Percentiles rank a stretch among this genome's conserved stretches.
phyloP scores from a whole-genome alignment of 2,797 vertebrate genomes.

The Momotus momota region DNA sequence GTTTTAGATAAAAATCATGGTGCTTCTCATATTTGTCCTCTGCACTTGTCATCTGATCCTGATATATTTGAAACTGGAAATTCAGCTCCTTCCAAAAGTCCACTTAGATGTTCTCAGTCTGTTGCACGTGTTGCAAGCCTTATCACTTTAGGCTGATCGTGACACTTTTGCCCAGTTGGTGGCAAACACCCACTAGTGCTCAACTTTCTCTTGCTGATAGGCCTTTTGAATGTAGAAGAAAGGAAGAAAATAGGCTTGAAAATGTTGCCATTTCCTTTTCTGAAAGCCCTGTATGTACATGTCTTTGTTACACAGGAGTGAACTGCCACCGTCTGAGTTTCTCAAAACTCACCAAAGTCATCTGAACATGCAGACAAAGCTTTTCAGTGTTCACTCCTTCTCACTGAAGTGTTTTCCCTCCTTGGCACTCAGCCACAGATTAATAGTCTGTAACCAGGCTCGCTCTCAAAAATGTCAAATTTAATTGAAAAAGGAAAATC shows the following conservation, averaged over 20 bases:
- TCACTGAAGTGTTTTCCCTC: slow-evolving; percentile 23
- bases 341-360: slow-evolving; percentile 6
- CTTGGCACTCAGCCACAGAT: slow-evolving; percentile 41
- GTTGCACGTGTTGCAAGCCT: neutral
- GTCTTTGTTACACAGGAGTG: neutral
- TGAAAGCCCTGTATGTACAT: neutral
- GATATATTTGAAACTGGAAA: neutral
- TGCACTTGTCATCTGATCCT: neutral
- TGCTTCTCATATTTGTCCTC: neutral
- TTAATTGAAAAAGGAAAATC: slow-evolving; percentile 69
- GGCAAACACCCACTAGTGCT: neutral
- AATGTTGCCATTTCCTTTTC: neutral
- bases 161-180: neutral
- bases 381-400: slow-evolving; percentile 42
- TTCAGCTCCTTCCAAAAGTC: neutral
- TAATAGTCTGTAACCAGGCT: slow-evolving; percentile 55
- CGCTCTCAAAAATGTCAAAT: slow-evolving; percentile 66
- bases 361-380: slow-evolving; percentile 31
- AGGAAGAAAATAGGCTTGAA: neutral
- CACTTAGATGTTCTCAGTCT: neutral
- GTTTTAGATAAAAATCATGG: neutral
- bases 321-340: neutral
- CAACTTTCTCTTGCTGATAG: neutral
- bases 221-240: neutral
- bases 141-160: neutral